A percentile compares a stretch with the other conserved stretches of the same genome.
Evolutionary conservation across 2,113 vertebrate species (phyloP).

Genomic region (Oreochromis tanganicae): DNA sequence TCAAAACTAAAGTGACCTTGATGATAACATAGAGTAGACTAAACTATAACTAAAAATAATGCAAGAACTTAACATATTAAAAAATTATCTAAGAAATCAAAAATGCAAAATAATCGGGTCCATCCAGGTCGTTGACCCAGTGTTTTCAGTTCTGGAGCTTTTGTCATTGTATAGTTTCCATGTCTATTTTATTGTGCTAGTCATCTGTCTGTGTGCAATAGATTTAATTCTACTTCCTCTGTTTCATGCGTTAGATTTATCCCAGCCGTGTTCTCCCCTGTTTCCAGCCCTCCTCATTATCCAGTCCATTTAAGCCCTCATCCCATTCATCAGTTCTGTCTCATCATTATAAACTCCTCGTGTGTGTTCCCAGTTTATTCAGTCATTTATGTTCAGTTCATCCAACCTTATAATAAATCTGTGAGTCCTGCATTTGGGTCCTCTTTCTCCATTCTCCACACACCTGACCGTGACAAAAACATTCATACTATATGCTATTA

Average conservation of each 20-base stretch:
- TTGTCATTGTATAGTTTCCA: background rate
- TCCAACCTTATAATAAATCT: background rate
- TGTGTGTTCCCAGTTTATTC: background rate
- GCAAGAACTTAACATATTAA: background rate
- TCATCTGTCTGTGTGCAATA: background rate
- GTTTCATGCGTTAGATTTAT: background rate
- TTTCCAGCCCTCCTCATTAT: background rate
- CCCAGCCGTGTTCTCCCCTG: background rate
- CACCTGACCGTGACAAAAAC: background rate
- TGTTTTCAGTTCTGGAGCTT: background rate
- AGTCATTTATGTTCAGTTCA: background rate
- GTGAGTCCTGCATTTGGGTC: background rate
- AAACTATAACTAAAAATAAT: background rate
- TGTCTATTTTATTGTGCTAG: background rate
- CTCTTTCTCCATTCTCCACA: background rate
- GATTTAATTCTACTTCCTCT: background rate
- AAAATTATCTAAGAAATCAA: background rate
- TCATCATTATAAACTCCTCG: background rate
- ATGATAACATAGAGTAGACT: background rate
- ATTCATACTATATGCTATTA: background rate
- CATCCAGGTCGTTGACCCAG: background rate
- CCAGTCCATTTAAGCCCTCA: background rate
- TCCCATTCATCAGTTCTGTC: background rate
- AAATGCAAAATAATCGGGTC: background rate
- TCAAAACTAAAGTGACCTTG: background rate